phyloP scores from a whole-genome alignment of 2,797 vertebrate species.

The Pantherophis alleghaniensis region DNA sequence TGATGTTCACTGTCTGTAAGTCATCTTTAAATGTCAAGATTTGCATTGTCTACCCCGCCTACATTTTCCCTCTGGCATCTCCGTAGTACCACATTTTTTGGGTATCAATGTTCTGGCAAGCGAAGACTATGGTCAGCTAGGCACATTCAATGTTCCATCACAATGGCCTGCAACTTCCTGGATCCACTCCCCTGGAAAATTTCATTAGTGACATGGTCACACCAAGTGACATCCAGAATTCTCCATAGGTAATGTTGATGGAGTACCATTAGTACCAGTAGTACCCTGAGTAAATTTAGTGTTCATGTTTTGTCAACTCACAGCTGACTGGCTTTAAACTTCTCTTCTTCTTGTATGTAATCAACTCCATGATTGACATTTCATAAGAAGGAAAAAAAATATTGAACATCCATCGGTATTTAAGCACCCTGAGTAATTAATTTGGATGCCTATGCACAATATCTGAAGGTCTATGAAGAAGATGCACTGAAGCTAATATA shows the following conservation, averaged over 20 bases:
- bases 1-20: not conserved
- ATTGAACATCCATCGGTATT: accelerated
- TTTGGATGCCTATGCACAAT: not conserved
- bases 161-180: not conserved
- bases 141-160: not conserved
- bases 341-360: not conserved
- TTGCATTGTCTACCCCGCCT: not conserved
- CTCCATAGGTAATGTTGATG: not conserved
- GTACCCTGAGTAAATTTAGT: not conserved
- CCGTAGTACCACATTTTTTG: not conserved
- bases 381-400: not conserved
- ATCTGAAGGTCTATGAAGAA: not conserved
- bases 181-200: not conserved
- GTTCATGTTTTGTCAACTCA: not conserved
- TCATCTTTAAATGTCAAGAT: not conserved
- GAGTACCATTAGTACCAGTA: not conserved
- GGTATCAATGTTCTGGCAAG: not conserved
- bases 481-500: not conserved
- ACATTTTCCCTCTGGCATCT: not conserved
- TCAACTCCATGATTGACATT: not conserved
- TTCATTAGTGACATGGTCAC: not conserved
- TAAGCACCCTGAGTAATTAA: not conserved
- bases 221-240: not conserved
- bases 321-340: not conserved
- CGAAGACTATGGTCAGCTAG: not conserved